Base-by-base conservation (phyloP, 2,888 invertebrate genomes). In the Anorthoa munda region DNA sequence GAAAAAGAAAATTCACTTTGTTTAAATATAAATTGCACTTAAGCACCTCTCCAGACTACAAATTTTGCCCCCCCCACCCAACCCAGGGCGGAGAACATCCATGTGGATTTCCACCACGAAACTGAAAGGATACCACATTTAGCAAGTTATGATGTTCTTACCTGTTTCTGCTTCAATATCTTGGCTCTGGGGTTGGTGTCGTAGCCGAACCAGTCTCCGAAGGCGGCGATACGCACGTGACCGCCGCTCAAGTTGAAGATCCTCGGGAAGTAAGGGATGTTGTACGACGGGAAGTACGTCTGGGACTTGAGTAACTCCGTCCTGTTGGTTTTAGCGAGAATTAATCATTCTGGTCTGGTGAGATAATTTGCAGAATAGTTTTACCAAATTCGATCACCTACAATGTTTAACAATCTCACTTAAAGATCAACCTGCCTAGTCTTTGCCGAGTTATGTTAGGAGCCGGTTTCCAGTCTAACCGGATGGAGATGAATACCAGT, bases 261-360 rank as follows among this genome's bases (percentile, higher is more conserved):
- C 23, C 95, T 93, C 72, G 96, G 95, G 94, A 97, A 98, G 91
- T 96, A 97, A 84, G 98, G 97, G 81, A 97, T 96, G 92, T 98
- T 98, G 95, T 98, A 98, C 81, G 97, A 97, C 21, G 98, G 97
- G 97, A 97, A 98, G 93, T 98, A 98, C 0, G 90, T 78, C 21
- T 86, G 79, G 2, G 79, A 71, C 55, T 85, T 77, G 12, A 95
- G 87, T n/a, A 86, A 63, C 0, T 82, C 75, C 15, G 95, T 95
- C 66, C 96, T 96, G 88, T 7, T 53, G 7, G 46, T 9, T 17
- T 75, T 23, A 50, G 13, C 2, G 1, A 61, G n/a, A 74, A 51
- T 13, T 9, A 18, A n/a, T 23, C 12, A 26, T 12, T 63, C 13
- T 31, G 31, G 39, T 39, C 18, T 12, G n/a, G 58, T n/a, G 39